Conservation (phyloP, 2,888 invertebrate genomes). For the Sphecodes monilicornis region DNA sequence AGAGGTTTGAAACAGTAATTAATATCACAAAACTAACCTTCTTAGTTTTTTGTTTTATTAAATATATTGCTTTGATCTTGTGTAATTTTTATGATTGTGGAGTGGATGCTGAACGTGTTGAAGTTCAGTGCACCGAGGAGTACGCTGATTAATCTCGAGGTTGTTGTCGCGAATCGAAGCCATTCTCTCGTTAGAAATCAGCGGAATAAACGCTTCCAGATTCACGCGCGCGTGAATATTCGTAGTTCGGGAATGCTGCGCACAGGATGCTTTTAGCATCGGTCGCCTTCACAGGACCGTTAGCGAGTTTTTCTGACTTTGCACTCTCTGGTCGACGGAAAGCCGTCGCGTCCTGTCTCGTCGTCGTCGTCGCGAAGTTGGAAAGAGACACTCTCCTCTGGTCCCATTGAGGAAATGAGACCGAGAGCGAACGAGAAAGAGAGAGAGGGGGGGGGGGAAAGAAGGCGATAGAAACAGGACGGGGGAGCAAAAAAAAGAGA, state of each 20-base stretch:
- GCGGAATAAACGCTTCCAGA: conserved; percentile 24
- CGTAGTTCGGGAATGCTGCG: conserved; percentile 5
- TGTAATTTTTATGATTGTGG: no score
- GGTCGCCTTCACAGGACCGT: conserved; percentile 41
- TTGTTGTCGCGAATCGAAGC: conserved; percentile 1
- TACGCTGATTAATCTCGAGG: background rate
- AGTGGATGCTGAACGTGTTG: no score
- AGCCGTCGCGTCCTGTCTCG: conserved; percentile 25
- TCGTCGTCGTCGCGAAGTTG: background rate
- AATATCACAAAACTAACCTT: no score
- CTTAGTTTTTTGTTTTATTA: no score
- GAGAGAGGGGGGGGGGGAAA: background rate
- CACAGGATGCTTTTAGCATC: conserved; percentile 30
- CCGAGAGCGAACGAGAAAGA: background rate
- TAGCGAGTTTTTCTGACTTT: conserved; percentile 51
- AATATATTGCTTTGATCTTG: no score
- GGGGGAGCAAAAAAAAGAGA: background rate
- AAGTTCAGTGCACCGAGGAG: background rate
- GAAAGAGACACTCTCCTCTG: background rate
- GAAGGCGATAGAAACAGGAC: background rate
- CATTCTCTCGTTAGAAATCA: conserved; percentile 17
- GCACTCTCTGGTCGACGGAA: conserved; percentile 45
- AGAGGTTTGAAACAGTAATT: no score
- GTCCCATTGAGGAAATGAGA: background rate
- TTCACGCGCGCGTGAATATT: conserved; percentile 24